A percentile compares a stretch with the other conserved stretches of the same genome.
Conservation (phyloP, 2,113 vertebrate genomes). For the Ameiurus melas region DNA sequence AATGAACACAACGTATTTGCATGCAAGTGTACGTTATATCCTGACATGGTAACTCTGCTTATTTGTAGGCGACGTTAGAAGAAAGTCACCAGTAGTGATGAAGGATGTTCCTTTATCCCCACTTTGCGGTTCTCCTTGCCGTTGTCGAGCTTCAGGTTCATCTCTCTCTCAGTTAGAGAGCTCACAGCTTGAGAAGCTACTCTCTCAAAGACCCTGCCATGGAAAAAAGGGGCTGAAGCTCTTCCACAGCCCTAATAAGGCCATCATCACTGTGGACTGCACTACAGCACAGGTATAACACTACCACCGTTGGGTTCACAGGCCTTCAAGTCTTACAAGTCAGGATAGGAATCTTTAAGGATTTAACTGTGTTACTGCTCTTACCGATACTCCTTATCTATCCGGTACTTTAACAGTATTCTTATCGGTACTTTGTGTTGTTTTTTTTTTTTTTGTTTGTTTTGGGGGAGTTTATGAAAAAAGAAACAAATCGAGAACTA, state of each 20-base stretch:
- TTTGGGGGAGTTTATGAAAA: no score
- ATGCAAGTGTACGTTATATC: background rate
- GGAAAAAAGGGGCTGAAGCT: background rate
- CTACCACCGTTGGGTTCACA: no score
- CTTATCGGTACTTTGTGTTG: no score
- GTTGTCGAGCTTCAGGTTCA: constrained; percentile 44
- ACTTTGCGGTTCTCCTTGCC: constrained; percentile 31
- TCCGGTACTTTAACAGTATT: no score
- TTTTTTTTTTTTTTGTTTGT: no score
- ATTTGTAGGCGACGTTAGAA: constrained; percentile 67
- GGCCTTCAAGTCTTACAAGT: no score
- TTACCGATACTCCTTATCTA: no score
- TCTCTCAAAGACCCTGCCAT: constrained; percentile 48
- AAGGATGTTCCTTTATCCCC: constrained; percentile 66
- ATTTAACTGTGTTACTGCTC: no score
- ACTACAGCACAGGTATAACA: constrained; percentile 77
- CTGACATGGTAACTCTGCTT: constrained; percentile 15
- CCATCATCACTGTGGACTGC: constrained; percentile 75
- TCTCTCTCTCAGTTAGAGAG: constrained; percentile 66
- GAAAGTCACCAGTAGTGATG: constrained; percentile 71
- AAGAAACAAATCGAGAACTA: no score
- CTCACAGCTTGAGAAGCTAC: constrained; percentile 68
- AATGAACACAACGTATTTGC: background rate
- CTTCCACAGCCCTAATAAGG: constrained; percentile 77
- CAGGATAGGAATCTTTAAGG: no score